Evolutionary conservation across 2,113 vertebrate genomes (phyloP).

Genomic region (Paedocypris sp.): DNA sequence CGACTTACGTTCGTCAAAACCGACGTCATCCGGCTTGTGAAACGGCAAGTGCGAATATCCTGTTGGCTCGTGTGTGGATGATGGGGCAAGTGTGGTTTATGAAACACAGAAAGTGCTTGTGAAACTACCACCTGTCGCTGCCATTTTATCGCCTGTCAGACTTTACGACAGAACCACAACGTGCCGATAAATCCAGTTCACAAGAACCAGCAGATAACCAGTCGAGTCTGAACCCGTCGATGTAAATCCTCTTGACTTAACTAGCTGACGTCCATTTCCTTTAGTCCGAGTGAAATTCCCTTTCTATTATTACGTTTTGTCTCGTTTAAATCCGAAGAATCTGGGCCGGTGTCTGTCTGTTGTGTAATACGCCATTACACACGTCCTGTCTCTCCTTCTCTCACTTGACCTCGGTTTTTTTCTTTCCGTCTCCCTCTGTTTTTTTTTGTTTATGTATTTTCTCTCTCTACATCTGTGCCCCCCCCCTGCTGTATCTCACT

Average conservation of each 20-base stretch:
- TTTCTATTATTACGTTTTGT: no score
- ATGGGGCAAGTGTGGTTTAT: not conserved
- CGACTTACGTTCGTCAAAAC: not conserved
- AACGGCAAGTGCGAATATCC: not conserved
- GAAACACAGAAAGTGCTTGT: not conserved
- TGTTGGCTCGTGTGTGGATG: not conserved
- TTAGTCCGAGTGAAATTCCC: no score
- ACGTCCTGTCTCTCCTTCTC: no score
- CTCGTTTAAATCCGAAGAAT: no score
- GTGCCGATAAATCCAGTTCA: not conserved
- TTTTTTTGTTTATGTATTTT: no score
- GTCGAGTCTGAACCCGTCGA: not conserved
- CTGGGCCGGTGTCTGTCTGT: no score
- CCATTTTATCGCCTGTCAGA: not conserved
- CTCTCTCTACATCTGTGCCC: no score
- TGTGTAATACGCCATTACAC: no score
- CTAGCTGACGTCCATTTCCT: no score
- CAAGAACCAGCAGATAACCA: not conserved
- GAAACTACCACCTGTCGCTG: slow-evolving; percentile 3
- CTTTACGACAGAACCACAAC: not conserved
- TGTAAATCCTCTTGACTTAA: not conserved
- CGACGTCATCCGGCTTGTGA: not conserved
- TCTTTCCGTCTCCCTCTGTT: no score
- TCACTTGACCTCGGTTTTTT: no score
- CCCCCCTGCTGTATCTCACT: no score